Base-by-base conservation (phyloP, 2,113 vertebrate species). In the Chloroceryle aenea region DNA sequence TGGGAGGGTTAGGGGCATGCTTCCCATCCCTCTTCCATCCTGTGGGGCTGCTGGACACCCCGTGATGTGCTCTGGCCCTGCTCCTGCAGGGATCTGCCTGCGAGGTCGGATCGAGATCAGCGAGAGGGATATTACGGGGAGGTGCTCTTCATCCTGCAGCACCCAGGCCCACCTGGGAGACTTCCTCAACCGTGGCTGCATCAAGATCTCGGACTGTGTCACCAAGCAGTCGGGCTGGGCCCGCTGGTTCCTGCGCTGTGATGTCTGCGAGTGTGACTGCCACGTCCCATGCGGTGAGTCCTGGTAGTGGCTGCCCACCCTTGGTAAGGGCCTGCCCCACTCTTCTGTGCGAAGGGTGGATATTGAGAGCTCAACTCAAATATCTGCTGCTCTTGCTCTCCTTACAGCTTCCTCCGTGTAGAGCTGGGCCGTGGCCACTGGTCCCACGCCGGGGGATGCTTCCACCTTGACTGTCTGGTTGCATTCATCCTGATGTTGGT, bases 221-320 rank as follows among this genome's bases (percentile, higher is more conserved):
- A 97, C 98, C 90, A 99, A 98, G 93, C 88, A 74, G 47, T 96
- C 95, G 0, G 98, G 98, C 94, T 99, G 98, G 98, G 98, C 98
- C 20, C 96, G 97, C 32, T 99, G 98, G 98, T 98, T 99, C 88
- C 67, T 94, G 52, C 97, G 96, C 93, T 99, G 98, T 0, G 92
- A 98, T 40, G 55, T 97, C 50, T 99, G 99, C 6, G 97, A 98
- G 94, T 99, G 98, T 4, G 98, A 99, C 95, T 99, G 98, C 66
- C 95, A 98, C 34, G 61, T 98, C 38, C 97, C 97, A 1, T 99
- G 99, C 16, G 73, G 98, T 98, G 93, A 97, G 98, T 85, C 0
- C 89, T 0, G 2, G 7, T 0, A 10, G 21, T 0, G 1, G 61
- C 64, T 26, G 45, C 56, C 50, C 12, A 0, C 11, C 62, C 4